Evolutionary conservation across 1,140 invertebrate species (phyloP).

Genomic region (Drosophila simulans): DNA sequence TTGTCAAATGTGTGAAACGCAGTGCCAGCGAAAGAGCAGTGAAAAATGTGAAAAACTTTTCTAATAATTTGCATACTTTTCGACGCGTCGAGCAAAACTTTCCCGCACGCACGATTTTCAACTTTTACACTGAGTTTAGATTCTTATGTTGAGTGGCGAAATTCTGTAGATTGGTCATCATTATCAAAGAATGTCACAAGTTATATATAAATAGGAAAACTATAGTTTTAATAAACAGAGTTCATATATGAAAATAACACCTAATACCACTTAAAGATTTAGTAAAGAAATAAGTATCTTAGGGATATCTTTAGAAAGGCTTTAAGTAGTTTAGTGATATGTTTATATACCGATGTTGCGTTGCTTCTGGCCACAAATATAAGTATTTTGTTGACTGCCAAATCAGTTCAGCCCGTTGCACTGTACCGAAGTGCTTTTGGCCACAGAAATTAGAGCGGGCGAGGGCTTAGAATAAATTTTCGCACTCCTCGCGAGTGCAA

Average conservation of each 20-base stretch:
- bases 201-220: no score
- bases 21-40: conserved; percentile 27
- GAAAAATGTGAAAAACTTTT: conserved; percentile 76
- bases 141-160: no score
- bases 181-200: no score
- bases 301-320: neutral
- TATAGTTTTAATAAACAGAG: no score
- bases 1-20: conserved; percentile 60
- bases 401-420: neutral
- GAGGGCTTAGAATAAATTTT: conserved; percentile 71
- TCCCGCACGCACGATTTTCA: conserved; percentile 47
- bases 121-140: conserved; percentile 1
- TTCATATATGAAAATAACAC: no score
- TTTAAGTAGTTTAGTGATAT: no score
- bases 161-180: no score
- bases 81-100: conserved; percentile 58
- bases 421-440: neutral
- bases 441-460: conserved; percentile 64
- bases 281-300: no score
- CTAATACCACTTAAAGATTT: no score
- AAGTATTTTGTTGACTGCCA: neutral
- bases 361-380: no score
- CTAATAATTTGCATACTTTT: conserved; percentile 82
- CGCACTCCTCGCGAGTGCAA: conserved; percentile 70
- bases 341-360: no score